Evolutionary conservation across 2,113 vertebrate species (phyloP).

Genomic region (Platanista minor): DNA sequence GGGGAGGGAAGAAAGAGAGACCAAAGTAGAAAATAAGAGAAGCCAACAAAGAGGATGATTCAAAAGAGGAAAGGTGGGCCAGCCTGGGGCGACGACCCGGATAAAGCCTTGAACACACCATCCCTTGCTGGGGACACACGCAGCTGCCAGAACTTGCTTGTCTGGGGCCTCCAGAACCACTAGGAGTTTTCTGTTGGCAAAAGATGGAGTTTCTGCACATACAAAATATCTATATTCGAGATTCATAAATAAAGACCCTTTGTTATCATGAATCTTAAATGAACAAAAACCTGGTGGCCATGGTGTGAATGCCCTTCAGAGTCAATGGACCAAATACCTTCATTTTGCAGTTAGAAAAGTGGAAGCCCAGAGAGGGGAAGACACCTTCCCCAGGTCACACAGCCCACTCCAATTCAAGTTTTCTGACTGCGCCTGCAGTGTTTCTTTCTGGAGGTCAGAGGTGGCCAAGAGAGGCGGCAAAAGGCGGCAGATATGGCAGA

Average conservation of each 20-base stretch:
- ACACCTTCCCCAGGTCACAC: not conserved
- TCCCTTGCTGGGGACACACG: accelerated
- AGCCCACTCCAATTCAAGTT: accelerated
- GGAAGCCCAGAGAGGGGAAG: not conserved
- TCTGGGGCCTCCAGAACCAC: not conserved
- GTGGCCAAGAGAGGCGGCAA: not conserved
- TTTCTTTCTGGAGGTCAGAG: not conserved
- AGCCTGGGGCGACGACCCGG: accelerated
- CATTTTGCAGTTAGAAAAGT: not conserved
- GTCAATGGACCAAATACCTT: not conserved
- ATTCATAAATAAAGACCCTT: not conserved
- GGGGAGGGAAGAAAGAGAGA: no score
- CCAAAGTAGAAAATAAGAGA: accelerated
- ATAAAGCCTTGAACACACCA: accelerated
- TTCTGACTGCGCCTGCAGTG: accelerated
- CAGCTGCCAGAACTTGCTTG: not conserved
- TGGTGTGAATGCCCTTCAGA: not conserved
- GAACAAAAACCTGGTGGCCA: not conserved
- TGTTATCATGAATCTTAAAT: not conserved
- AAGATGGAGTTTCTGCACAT: not conserved
- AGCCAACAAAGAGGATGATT: accelerated
- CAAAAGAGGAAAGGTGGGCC: not conserved
- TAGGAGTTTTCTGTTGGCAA: not conserved
- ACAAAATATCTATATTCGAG: not conserved
- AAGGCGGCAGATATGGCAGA: not conserved